These are phyloP conservation scores for Corticium candelabrum DNA, from an alignment of 37 sponge, comb jelly and placozoan genomes.

Conservation along the genomic window DNA sequence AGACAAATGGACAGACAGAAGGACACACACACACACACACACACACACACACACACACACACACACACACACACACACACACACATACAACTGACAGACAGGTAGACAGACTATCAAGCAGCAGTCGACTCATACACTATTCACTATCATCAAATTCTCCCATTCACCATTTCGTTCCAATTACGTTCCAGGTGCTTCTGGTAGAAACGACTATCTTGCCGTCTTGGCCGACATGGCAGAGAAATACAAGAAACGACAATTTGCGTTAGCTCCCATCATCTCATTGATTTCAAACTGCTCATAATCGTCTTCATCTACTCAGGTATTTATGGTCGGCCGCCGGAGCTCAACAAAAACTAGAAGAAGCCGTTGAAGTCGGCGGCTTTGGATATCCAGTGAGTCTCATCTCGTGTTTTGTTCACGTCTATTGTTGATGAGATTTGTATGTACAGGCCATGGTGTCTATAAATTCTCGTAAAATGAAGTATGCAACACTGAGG, in stretches of 20 bases:
- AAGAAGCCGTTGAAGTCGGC: conserved; percentile 74
- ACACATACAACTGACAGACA: no score
- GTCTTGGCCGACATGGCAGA: conserved; percentile 44
- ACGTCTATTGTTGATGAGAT: neutral
- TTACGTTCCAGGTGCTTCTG: conserved; percentile 32
- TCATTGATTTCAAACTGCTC: neutral
- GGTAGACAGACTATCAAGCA: no score
- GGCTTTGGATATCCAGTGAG: conserved; percentile 96
- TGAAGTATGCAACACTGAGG: conserved; percentile 53
- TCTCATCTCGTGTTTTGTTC: neutral
- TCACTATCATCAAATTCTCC: neutral
- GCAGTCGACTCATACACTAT: no score
- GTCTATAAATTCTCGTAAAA: conserved; percentile 59
- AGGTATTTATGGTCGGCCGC: conserved; percentile 93
- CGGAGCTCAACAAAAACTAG: conserved; percentile 49
- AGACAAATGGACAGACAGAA: neutral
- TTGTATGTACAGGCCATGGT: conserved; percentile 47
- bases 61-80: no score
- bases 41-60: conserved; percentile 13
- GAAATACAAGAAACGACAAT: conserved; percentile 75
- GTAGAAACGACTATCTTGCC: conserved; percentile 54
- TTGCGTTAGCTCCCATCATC: conserved; percentile 37
- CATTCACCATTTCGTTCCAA: neutral
- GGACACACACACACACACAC: no score
- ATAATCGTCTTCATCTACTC: neutral